Percentiles rank a stretch among this genome's conserved stretches.
phyloP scores from a whole-genome alignment of 1,140 invertebrate species.

The Psilanteris sp. region DNA sequence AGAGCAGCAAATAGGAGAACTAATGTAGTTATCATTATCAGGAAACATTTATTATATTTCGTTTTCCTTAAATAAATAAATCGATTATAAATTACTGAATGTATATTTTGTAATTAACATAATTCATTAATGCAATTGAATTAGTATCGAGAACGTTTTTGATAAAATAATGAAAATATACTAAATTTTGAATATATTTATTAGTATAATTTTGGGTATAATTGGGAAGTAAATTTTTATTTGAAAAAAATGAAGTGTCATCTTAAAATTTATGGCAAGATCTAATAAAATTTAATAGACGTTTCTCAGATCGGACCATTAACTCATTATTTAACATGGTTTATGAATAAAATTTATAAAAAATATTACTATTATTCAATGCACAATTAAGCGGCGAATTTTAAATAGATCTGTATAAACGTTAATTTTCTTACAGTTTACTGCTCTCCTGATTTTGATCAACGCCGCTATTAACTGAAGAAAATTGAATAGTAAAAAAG shows the following conservation, averaged over 20 bases:
- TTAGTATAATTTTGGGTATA: no score
- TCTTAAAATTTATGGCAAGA: no score
- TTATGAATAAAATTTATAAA: constrained; percentile 16
- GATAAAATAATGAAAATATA: not conserved
- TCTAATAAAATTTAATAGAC: no score
- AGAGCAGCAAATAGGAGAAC: constrained; percentile 25
- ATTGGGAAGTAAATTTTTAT: no score
- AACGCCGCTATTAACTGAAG: not conserved
- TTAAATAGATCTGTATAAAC: not conserved
- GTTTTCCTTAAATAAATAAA: constrained; percentile 41
- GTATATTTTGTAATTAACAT: not conserved
- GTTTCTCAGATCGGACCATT: no score
- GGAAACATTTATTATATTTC: constrained; percentile 35
- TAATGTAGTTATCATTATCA: constrained; percentile 16
- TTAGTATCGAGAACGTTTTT: no score
- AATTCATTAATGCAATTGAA: no score
- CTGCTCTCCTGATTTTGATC: constrained; percentile 8
- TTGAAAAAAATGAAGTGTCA: no score
- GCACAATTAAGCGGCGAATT: constrained; percentile 1
- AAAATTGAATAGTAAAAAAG: not conserved
- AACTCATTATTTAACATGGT: not conserved
- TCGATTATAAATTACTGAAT: constrained; percentile 5
- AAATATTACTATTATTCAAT: not conserved
- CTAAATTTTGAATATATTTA: no score
- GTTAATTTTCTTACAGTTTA: constrained; percentile 25